These are phyloP conservation scores for Ispidina picta DNA, from an alignment of 2,797 vertebrate species.

Conservation along the genomic window DNA sequence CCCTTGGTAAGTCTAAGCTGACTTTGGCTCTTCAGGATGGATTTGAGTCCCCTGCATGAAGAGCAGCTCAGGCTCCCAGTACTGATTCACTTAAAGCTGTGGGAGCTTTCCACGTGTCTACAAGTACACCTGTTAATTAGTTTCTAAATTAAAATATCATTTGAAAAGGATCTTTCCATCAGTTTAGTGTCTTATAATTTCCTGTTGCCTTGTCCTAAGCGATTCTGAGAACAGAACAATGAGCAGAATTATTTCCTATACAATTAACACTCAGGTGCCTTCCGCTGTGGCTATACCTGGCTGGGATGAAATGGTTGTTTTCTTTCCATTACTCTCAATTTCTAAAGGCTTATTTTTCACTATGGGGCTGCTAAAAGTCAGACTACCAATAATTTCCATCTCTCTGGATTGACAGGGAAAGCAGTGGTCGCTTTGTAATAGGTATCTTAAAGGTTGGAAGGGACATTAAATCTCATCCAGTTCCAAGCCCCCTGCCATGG, in stretches of 20 bases:
- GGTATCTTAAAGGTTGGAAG: background rate
- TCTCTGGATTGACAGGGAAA: background rate
- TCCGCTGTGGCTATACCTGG: background rate
- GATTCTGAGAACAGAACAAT: background rate
- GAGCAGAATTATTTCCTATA: background rate
- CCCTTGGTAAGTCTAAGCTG: background rate
- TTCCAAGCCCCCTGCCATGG: too few species aligned
- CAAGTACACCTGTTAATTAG: background rate
- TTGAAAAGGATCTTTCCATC: background rate
- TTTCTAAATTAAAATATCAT: background rate
- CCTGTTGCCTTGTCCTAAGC: background rate
- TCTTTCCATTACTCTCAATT: background rate
- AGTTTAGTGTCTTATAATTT: background rate
- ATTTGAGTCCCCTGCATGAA: background rate
- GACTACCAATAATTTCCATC: background rate
- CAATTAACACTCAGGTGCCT: background rate
- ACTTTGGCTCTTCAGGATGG: background rate
- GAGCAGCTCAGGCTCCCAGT: background rate
- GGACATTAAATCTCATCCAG: too few species aligned
- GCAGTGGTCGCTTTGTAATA: background rate
- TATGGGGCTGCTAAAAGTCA: background rate
- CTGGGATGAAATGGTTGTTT: background rate
- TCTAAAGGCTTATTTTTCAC: background rate
- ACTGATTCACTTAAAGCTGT: background rate
- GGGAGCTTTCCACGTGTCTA: background rate